Percentiles rank a stretch among this genome's conserved stretches.
Conservation (phyloP, 1,140 invertebrate species). For the Aphaenogaster ashmeadi region DNA sequence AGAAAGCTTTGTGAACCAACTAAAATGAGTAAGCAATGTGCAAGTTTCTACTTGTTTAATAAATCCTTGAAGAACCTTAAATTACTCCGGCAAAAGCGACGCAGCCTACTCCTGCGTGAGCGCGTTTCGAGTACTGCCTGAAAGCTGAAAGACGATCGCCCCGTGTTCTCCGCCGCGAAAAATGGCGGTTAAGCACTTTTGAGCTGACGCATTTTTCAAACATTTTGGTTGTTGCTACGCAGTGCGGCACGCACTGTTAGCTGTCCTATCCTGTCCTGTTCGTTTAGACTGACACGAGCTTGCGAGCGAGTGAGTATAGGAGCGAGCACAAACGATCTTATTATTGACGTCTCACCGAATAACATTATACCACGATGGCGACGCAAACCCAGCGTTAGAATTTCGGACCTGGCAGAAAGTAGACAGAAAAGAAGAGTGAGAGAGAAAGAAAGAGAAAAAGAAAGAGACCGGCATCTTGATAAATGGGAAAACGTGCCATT, state of each 20-base stretch:
- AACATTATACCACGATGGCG: constrained; percentile 16
- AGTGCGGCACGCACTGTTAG: not conserved
- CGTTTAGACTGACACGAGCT: not conserved
- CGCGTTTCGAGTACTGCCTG: not conserved
- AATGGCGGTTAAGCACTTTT: constrained; percentile 28
- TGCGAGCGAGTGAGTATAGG: not conserved
- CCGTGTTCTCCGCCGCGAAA: not conserved
- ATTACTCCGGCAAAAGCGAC: not conserved
- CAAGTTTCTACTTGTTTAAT: no score
- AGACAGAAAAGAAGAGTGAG: not conserved
- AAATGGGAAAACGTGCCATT: constrained; percentile 39
- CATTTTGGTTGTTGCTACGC: constrained; percentile 36
- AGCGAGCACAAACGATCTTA: constrained; percentile 17
- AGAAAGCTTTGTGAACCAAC: no score
- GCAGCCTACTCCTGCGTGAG: not conserved
- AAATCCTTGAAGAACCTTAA: not conserved
- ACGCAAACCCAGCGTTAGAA: constrained; percentile 1
- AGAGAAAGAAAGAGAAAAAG: not conserved
- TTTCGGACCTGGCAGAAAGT: constrained; percentile 5
- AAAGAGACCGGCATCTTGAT: constrained; percentile 6
- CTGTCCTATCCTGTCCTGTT: not conserved
- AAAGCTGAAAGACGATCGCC: constrained; percentile 24
- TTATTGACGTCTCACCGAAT: constrained; percentile 44
- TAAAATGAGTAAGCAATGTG: no score
- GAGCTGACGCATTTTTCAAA: constrained; percentile 25